Conservation (phyloP, 2,113 vertebrate genomes). For the Zosterops borbonicus region DNA sequence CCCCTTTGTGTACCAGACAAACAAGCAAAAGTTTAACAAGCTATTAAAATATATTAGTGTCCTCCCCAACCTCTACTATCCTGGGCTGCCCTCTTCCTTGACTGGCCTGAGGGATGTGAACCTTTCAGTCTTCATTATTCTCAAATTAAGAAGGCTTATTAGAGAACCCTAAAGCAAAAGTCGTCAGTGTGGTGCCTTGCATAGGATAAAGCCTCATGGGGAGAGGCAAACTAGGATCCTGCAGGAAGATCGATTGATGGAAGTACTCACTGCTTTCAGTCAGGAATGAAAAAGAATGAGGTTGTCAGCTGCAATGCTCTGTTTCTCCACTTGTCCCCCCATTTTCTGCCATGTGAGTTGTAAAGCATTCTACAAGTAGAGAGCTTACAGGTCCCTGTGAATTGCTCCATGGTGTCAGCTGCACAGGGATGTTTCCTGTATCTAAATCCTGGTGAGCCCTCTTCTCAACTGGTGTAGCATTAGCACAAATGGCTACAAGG, state of each 20-base stretch:
- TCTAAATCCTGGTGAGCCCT: not conserved
- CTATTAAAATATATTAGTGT: not conserved
- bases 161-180: not conserved
- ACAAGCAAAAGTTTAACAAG: not conserved
- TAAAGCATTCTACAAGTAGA: not conserved
- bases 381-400: not conserved
- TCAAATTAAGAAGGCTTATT: conserved; percentile 17
- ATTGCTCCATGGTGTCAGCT: not conserved
- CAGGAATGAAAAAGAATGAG: not conserved
- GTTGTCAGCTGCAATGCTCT: not conserved
- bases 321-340: not conserved
- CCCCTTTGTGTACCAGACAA: not conserved
- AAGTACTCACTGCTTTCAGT: not conserved
- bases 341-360: not conserved
- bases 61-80: not conserved
- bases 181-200: not conserved
- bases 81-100: not conserved
- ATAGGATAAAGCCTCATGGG: not conserved
- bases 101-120: not conserved
- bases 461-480: not conserved
- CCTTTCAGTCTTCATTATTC: conserved; percentile 8
- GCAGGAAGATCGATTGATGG: not conserved
- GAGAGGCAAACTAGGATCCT: not conserved
- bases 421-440: not conserved
- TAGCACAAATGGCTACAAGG: not conserved